Conservation (phyloP, 2,797 vertebrate genomes). For the Lophotriccus pileatus region DNA sequence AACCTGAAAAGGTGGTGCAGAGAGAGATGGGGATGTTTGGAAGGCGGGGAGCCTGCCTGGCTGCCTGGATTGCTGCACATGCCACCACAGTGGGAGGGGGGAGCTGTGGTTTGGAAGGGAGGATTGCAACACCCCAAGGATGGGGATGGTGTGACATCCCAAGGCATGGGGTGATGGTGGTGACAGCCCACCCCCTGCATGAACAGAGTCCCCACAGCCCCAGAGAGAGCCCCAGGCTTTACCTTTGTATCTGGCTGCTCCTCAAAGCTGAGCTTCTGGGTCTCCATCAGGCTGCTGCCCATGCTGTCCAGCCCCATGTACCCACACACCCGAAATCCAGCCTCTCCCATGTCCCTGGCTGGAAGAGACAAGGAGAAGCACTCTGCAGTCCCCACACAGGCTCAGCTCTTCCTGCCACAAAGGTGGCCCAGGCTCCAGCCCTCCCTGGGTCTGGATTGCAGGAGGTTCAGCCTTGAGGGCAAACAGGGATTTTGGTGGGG, state of each 20-base stretch:
- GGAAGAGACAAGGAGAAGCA: neutral
- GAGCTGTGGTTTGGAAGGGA: neutral
- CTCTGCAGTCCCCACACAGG: accelerated
- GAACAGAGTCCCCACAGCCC: neutral
- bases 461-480: neutral
- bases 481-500: neutral
- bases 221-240: neutral
- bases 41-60: neutral
- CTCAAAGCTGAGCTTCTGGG: constrained; percentile 88
- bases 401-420: neutral
- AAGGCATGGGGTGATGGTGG: neutral
- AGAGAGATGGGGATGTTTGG: neutral
- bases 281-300: constrained; percentile 81
- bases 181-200: neutral
- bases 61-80: neutral
- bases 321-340: constrained; percentile 77
- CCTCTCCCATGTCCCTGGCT: constrained; percentile 77
- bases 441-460: neutral
- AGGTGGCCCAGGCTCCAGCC: neutral
- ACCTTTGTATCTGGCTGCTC: constrained; percentile 85
- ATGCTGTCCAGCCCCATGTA: constrained; percentile 93
- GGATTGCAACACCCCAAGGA: accelerated
- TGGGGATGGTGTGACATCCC: neutral
- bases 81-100: neutral
- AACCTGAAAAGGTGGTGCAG: neutral